Conservation (phyloP, 2,113 vertebrate species). For the Pycnonotus jocosus region DNA sequence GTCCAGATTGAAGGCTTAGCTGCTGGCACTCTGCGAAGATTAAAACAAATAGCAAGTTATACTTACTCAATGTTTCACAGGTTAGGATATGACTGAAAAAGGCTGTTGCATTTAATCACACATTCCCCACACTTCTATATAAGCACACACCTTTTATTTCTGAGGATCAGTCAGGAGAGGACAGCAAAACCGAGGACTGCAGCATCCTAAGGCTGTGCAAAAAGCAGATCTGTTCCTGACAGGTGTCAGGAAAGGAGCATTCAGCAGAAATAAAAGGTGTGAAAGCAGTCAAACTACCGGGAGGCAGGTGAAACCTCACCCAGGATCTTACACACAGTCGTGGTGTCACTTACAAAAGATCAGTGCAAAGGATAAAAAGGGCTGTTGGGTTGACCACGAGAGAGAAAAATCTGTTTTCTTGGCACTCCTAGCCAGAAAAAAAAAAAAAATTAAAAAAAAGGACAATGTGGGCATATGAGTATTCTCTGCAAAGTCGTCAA, state of each 20-base stretch:
- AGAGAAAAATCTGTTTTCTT: not conserved
- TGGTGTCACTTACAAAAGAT: not conserved
- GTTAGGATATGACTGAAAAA: not conserved
- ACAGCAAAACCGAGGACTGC: not conserved
- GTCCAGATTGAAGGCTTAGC: not conserved
- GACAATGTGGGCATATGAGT: not conserved
- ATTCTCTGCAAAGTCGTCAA: not conserved
- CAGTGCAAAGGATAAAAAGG: not conserved
- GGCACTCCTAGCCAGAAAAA: not conserved
- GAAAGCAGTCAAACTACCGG: not conserved
- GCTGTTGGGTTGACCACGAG: not conserved
- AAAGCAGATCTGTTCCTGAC: not conserved
- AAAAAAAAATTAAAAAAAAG: not conserved
- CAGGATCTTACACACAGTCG: not conserved
- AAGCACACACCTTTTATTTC: accelerated
- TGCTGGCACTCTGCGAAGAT: not conserved
- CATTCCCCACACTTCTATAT: not conserved
- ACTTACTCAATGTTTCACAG: not conserved
- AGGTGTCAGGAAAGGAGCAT: not conserved
- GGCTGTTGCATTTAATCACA: not conserved
- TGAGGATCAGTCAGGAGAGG: not conserved
- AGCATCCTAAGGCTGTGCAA: accelerated
- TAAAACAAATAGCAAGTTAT: not conserved
- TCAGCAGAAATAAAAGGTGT: not conserved
- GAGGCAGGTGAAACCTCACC: not conserved